These are phyloP conservation scores for Leptobrachium ailaonicum DNA, from an alignment of 2,113 vertebrate species.

Conservation along the genomic window DNA sequence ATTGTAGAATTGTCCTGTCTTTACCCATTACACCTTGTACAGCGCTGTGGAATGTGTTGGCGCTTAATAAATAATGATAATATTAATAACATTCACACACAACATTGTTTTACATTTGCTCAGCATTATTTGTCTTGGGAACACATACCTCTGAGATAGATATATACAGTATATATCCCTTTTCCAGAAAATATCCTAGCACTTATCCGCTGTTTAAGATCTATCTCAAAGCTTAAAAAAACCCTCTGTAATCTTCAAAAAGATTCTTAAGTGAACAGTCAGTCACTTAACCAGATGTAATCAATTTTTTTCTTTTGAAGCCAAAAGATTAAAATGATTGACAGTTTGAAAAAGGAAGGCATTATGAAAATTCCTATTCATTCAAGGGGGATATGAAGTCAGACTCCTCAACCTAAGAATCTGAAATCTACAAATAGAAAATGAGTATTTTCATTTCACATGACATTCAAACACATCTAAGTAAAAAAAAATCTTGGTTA, in stretches of 20 bases:
- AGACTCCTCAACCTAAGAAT: constrained; percentile 37
- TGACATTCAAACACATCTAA: constrained; percentile 18
- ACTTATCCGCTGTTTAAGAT: constrained; percentile 20
- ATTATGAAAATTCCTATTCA: constrained; percentile 41
- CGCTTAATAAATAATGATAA: no score
- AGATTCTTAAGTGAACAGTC: constrained; percentile 18
- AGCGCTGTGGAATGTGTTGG: no score
- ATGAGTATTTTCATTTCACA: constrained; percentile 18
- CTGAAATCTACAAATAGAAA: constrained; percentile 9
- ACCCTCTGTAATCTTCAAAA: constrained; percentile 23
- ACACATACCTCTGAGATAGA: neutral
- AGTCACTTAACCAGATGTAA: constrained; percentile 42
- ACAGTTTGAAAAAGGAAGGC: constrained; percentile 30
- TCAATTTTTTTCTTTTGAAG: constrained; percentile 44
- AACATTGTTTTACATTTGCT: no score
- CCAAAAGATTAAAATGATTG: constrained; percentile 39
- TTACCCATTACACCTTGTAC: no score
- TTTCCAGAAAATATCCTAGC: constrained; percentile 11
- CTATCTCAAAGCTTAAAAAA: constrained; percentile 12
- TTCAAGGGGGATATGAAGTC: constrained; percentile 40
- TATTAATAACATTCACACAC: no score
- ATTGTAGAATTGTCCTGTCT: no score
- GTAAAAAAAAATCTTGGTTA: neutral
- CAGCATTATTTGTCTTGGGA: no score
- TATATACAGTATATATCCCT: neutral